A percentile compares a stretch with the other conserved stretches of the same genome.
Conservation (phyloP, 2,797 vertebrate species). For the Malacoraja senta region DNA sequence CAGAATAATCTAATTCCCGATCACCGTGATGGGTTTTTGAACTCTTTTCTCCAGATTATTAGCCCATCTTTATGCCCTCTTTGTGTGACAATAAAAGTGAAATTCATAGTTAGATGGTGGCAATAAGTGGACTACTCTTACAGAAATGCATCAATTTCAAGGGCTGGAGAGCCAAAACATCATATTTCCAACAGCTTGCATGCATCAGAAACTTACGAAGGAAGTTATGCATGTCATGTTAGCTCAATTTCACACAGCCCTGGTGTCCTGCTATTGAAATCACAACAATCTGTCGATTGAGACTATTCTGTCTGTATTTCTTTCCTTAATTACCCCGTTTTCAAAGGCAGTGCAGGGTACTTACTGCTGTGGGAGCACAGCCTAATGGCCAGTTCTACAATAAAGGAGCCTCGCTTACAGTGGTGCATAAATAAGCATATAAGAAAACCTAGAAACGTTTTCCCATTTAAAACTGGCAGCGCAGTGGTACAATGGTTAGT, state of each 20-base stretch:
- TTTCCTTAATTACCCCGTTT: background rate
- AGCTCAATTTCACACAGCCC: background rate
- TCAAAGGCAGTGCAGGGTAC: no score
- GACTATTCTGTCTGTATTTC: background rate
- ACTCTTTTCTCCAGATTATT: background rate
- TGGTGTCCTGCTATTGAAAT: background rate
- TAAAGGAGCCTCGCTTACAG: background rate
- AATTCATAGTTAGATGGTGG: background rate
- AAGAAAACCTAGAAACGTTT: background rate
- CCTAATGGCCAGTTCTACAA: no score
- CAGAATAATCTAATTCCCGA: no score
- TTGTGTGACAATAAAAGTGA: background rate
- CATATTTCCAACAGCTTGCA: background rate
- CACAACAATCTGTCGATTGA: background rate
- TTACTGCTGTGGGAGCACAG: background rate
- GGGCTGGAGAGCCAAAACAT: background rate
- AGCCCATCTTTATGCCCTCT: background rate
- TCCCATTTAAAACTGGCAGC: background rate
- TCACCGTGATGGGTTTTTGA: no score
- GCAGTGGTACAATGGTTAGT: no score
- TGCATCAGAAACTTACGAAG: constrained; percentile 1
- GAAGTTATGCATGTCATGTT: background rate
- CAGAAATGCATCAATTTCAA: background rate
- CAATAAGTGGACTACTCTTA: background rate
- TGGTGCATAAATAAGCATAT: no score